Evolutionary conservation across 2,888 invertebrate genomes (phyloP), one percentile per base, ranked within the genome.

Genomic region (Xiphydria camelus): DNA sequence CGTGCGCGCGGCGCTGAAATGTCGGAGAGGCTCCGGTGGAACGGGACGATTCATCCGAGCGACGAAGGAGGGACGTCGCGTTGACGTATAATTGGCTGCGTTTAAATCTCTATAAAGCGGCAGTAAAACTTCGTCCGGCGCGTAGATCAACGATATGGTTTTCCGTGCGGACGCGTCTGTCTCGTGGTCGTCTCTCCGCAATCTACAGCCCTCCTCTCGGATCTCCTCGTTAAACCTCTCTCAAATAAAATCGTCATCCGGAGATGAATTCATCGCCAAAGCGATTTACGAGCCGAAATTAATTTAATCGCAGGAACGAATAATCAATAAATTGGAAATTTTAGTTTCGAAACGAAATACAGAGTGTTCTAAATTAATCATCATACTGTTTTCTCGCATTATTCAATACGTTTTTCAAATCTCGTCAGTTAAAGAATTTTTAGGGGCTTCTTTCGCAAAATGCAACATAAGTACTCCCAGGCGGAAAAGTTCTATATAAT

Each of bases 21-120:
- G 42, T 39, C 42, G 44, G 41, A 50, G 47, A 47, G 52, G 49
- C n/a, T n/a, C n/a, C n/a, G n/a, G n/a, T n/a, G n/a, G n/a, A n/a
- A n/a, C n/a, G n/a, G n/a, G n/a, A n/a, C n/a, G n/a, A n/a, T n/a
- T 45, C 49, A 45, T 32, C 49, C 51, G 50, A 51, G 51, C 53
- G 51, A 49, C 51, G 54, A 52, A 53, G 38, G 35, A n/a, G n/a
- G n/a, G n/a, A n/a, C n/a, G 55, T 56, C 55, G 62, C 66, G 64
- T 70, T 70, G 71, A 74, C 65, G 68, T 71, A 73, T 73, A 74
- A 74, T 73, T 73, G 71, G 70, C 66, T 62, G 65, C 67, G 66
- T 70, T 73, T 73, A 73, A 73, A 70, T 72, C 68, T 68, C 64
- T 70, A 72, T 70, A 72, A 71, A 64, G 60, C 57, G 63, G 70